phyloP scores from a whole-genome alignment of 1,140 invertebrate species.

The Heterodera carotae region DNA sequence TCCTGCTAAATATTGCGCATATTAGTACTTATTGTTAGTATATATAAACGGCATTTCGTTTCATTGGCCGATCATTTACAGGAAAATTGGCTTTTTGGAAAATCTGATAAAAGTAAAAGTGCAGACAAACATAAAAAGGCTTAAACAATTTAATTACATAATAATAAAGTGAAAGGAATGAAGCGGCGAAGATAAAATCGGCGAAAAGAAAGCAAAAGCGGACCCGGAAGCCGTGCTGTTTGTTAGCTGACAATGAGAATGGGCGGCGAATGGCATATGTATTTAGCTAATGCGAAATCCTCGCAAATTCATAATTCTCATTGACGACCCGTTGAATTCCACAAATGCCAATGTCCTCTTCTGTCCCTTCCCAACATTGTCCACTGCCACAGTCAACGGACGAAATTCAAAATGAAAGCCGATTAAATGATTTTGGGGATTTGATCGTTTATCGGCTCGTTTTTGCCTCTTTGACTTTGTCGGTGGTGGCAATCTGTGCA shows the following conservation, averaged over 20 bases:
- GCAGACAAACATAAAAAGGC: too few species aligned
- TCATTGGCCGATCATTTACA: too few species aligned
- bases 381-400: neutral
- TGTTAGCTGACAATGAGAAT: too few species aligned
- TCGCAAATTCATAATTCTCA: neutral
- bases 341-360: conserved; percentile 1
- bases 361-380: neutral
- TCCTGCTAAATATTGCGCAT: too few species aligned
- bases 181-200: neutral
- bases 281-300: neutral
- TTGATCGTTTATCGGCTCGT: conserved; percentile 20
- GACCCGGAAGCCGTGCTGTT: too few species aligned
- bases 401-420: neutral
- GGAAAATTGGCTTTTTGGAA: neutral
- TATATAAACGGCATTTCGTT: too few species aligned
- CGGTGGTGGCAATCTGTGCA: conserved; percentile 24
- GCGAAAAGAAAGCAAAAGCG: neutral
- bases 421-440: neutral
- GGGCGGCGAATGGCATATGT: too few species aligned
- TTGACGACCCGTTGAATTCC: neutral
- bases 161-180: conserved; percentile 7
- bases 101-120: too few species aligned
- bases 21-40: too few species aligned
- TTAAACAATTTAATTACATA: neutral
- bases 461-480: conserved; percentile 10